Percentiles rank a stretch among this genome's conserved stretches.
phyloP scores from a whole-genome alignment of 2,113 vertebrate genomes.

The Potamarius usumacintae region DNA sequence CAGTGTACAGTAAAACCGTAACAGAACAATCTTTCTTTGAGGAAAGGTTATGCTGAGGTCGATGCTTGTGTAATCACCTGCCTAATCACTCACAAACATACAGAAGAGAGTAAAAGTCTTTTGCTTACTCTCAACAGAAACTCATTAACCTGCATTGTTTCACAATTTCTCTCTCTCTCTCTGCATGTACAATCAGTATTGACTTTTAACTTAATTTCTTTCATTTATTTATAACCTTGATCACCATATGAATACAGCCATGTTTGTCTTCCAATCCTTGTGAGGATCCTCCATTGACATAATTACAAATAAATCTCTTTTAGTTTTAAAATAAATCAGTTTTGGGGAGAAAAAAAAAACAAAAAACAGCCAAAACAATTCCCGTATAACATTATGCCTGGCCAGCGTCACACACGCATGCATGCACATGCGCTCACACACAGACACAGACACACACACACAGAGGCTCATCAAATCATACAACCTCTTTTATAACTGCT shows the following conservation, averaged over 20 bases:
- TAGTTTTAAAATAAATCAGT: neutral
- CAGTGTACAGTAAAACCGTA: slow-evolving; percentile 30
- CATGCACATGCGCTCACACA: neutral
- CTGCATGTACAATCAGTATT: slow-evolving; percentile 39
- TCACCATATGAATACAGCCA: slow-evolving; percentile 32
- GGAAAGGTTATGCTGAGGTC: slow-evolving; percentile 5
- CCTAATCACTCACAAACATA: slow-evolving; percentile 38
- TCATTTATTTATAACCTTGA: slow-evolving; percentile 48
- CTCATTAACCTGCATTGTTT: slow-evolving; percentile 24
- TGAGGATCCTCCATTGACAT: neutral
- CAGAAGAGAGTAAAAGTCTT: slow-evolving; percentile 27
- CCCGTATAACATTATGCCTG: too few species aligned
- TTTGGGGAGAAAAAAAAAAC: neutral
- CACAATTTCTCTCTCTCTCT: slow-evolving; percentile 16
- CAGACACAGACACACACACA: slow-evolving; percentile 1
- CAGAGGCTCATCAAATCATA: slow-evolving; percentile 11
- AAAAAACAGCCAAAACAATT: neutral
- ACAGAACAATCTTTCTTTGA: slow-evolving; percentile 29
- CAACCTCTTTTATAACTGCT: slow-evolving; percentile 1
- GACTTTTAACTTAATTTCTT: slow-evolving; percentile 48
- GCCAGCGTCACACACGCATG: too few species aligned
- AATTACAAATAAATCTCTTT: neutral
- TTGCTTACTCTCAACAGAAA: slow-evolving; percentile 23
- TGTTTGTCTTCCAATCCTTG: neutral
- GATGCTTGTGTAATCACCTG: neutral